Base-by-base conservation (phyloP, 1,140 invertebrate species). In the Trachelipus rathkii region DNA sequence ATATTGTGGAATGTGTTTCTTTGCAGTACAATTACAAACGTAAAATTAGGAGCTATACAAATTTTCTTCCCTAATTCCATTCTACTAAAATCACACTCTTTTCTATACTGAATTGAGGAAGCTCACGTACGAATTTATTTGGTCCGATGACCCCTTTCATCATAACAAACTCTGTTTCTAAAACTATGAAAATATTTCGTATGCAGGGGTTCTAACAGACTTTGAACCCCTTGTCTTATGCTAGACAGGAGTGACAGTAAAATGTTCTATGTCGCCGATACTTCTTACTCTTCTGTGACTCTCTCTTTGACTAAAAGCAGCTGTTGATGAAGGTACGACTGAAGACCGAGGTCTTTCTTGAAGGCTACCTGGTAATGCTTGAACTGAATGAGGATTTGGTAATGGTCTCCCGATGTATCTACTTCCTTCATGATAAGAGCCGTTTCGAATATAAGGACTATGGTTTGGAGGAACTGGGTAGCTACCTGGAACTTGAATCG, bases 211-310 rank as follows among this genome's bases (percentile, higher is more conserved):
- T 60, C 50, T 2, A 2, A 19, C 11, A 2, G 50, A 15, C 19
- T 19, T 13, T 4, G 50, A 60, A 13, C 50, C 50, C 73, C 23
- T 67, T 9, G 5, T 44, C 53, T 60, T 68, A 60, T 67, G 73
- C 73, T 75, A 82, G 24, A 82, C 81, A 23, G 80, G 79, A 11
- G 82, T 82, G 7, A 83, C 78, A 11, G 82, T 82, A 23, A 82
- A 46, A 44, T 76, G 73, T 67, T 91, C 90, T 78, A 91, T 91
- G 83, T 91, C 90, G 46, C 90, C 89, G 77, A 91, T 91, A 76
- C 90, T 91, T 79, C 90, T 90, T 21, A 91, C 89, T 11, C 91
- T 85, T 66, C 90, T 86, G 82, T 91, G 90, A 75, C 88, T 86
- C 76, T 88, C 79, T 44, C 73, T 44, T 43, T 72, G 67, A 3